Percentiles rank a stretch among this genome's conserved stretches.
phyloP scores from a whole-genome alignment of 2,888 invertebrate species.

The Escarpia spicata region DNA sequence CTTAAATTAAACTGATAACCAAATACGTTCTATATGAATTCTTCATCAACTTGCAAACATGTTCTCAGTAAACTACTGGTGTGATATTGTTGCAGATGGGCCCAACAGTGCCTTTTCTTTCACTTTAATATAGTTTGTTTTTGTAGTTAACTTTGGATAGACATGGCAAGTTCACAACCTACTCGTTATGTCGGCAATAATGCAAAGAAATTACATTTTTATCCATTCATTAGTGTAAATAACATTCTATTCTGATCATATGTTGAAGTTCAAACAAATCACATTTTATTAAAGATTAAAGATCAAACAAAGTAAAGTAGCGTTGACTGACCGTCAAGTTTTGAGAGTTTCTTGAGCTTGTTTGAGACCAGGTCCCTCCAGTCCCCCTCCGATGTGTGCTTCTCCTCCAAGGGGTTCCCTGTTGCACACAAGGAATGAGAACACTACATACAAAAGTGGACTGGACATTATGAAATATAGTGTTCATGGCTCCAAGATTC shows the following conservation, averaged over 20 bases:
- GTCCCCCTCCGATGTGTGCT: slow-evolving; percentile 53
- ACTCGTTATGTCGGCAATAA: not conserved
- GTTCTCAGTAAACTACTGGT: too few species aligned
- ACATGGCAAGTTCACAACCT: not conserved
- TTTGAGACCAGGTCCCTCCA: slow-evolving; percentile 60
- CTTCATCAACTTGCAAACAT: too few species aligned
- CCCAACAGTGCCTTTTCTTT: too few species aligned
- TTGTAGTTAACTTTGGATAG: too few species aligned
- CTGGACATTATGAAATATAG: too few species aligned
- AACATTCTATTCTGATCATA: not conserved
- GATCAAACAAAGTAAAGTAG: not conserved
- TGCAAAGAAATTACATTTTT: not conserved
- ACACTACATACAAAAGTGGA: too few species aligned
- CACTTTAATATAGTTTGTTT: too few species aligned
- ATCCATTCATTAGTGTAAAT: not conserved
- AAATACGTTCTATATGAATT: too few species aligned
- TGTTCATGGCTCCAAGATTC: too few species aligned
- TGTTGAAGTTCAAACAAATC: not conserved
- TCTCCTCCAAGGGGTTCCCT: slow-evolving; percentile 65
- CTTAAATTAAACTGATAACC: not conserved
- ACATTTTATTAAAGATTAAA: not conserved
- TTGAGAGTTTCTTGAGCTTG: slow-evolving; percentile 59
- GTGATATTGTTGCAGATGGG: too few species aligned
- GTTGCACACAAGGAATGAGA: not conserved
- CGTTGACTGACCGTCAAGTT: slow-evolving; percentile 60